These are phyloP conservation scores for Scatophagus argus DNA, from an alignment of 2,113 vertebrate species.

Conservation along the genomic window DNA sequence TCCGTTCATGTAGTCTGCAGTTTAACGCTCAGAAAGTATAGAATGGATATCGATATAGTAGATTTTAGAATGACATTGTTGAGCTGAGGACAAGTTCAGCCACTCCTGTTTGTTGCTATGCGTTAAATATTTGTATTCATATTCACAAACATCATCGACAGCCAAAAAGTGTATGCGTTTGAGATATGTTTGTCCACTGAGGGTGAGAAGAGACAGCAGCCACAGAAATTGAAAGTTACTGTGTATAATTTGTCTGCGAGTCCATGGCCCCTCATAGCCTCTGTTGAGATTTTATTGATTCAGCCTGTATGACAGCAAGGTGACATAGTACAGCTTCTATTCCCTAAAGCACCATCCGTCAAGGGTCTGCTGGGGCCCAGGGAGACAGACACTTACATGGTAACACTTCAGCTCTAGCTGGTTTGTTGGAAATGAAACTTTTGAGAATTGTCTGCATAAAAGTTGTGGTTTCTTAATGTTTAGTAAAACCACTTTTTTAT, in stretches of 20 bases:
- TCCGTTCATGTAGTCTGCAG: not conserved
- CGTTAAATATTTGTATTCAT: slow-evolving; percentile 12
- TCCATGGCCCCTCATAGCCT: slow-evolving; percentile 11
- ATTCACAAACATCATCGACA: not conserved
- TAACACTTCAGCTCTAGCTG: not conserved
- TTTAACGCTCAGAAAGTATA: not conserved
- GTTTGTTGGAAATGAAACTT: not conserved
- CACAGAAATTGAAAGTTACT: slow-evolving; percentile 12
- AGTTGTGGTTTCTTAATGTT: not conserved
- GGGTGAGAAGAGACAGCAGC: not conserved
- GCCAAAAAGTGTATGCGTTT: not conserved
- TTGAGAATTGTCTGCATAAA: too few species aligned
- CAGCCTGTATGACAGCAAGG: slow-evolving; percentile 28
- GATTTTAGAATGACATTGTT: not conserved
- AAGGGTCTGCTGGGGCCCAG: not conserved
- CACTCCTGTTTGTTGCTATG: not conserved
- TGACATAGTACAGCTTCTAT: slow-evolving; percentile 30
- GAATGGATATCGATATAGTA: not conserved
- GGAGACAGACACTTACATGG: not conserved
- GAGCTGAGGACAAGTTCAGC: not conserved
- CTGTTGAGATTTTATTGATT: slow-evolving; percentile 34
- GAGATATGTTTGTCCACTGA: not conserved
- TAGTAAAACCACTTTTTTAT: not conserved
- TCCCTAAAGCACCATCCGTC: slow-evolving; percentile 42
- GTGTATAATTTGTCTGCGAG: slow-evolving; percentile 17